Base-by-base conservation (phyloP, 2,888 invertebrate species). In the Dicyrtomina minuta region DNA sequence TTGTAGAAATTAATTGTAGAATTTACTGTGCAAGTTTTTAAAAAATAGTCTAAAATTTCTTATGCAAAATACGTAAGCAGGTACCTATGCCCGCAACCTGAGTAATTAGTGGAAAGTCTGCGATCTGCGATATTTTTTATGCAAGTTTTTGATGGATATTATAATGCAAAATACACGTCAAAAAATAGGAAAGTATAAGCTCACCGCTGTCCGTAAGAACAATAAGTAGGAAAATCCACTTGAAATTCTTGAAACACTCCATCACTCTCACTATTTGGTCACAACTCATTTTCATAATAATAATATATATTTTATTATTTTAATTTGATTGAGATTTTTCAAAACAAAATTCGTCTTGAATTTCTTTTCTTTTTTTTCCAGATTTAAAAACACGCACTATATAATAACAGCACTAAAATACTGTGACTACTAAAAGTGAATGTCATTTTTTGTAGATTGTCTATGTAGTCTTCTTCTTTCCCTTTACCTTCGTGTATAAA, bases 161-260 rank as follows among this genome's bases (percentile, higher is more conserved):
- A 41, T 41, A 41, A 41, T n/a, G n/a, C n/a, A 41, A 41, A 41
- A 41, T 13, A 41, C 43, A 41, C 43, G 13, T 8, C 10, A 41
- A 13, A 12, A 41, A 8, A 41, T 41, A 41, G 8, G 13, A 8
- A 41, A 13, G 13, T 41, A 41, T 41, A 56, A 8, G 17, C 77
- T 77, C 69, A 77, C 77, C 77, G 67, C 77, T 74, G 59, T 77
- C 75, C 43, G 74, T 77, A 70, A 77, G 74, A 46, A 77, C 70
- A 69, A 77, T 72, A 61, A 77, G 73, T 33, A 77, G 71, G 43
- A 77, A 73, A 64, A 77, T 75, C 77, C 77, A 77, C 67, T 74
- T 72, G 66, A 75, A 72, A 71, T 73, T 73, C 59, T 73, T 74
- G 71, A 75, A 72, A 64, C 72, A 68, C 70, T 77, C 76, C 74